Conservation (phyloP, 2,113 vertebrate species). For the Otus sunia region DNA sequence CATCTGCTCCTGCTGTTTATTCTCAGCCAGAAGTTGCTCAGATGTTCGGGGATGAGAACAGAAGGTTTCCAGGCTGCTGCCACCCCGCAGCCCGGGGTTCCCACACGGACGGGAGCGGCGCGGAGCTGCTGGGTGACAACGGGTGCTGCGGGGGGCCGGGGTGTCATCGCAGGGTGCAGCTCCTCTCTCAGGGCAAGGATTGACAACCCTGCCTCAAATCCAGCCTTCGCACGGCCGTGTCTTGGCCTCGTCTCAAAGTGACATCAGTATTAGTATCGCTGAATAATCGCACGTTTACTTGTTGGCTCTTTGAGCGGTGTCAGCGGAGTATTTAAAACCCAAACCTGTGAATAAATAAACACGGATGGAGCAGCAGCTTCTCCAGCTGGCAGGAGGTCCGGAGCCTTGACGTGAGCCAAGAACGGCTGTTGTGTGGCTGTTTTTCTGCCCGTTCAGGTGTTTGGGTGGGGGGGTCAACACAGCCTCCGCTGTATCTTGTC, state of each 20-base stretch:
- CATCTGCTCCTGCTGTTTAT: not conserved
- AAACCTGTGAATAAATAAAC: not conserved
- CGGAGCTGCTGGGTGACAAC: not conserved
- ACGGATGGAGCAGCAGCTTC: not conserved
- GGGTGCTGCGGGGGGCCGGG: not conserved
- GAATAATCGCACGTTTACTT: accelerated
- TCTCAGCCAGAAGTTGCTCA: not conserved
- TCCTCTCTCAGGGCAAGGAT: not conserved
- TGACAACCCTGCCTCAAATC: not conserved
- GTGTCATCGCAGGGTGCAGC: not conserved
- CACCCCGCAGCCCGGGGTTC: not conserved
- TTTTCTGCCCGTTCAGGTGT: not conserved
- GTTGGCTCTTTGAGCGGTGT: not conserved
- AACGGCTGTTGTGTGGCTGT: not conserved
- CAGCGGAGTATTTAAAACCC: not conserved
- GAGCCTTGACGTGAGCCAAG: not conserved
- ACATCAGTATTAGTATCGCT: accelerated
- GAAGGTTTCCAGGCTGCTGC: not conserved
- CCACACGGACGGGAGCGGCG: accelerated
- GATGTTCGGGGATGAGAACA: no score
- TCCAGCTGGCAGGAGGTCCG: not conserved
- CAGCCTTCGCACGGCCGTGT: accelerated
- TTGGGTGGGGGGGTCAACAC: not conserved
- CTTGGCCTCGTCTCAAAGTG: not conserved
- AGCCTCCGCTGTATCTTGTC: no score